Evolutionary conservation across 2,113 vertebrate species (phyloP).

Genomic region (Notiomystis cincta): DNA sequence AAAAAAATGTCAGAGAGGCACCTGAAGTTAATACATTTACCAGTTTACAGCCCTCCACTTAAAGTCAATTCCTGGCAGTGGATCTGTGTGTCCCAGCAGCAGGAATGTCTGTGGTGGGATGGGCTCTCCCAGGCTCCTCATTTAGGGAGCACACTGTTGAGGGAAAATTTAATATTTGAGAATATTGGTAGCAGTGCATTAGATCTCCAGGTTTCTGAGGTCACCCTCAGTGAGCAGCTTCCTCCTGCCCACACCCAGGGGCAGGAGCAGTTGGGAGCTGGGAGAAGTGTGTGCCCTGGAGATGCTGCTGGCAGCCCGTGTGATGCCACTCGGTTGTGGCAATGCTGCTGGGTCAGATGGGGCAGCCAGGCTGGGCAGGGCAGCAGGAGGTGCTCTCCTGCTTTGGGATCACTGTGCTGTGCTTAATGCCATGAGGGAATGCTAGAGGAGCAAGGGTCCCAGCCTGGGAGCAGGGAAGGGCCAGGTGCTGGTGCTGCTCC

Average conservation of each 20-base stretch:
- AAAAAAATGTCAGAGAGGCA: not conserved
- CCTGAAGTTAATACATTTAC: slow-evolving; percentile 40
- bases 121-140: not conserved
- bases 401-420: not conserved
- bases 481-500: not conserved
- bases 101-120: not conserved
- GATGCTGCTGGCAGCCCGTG: not conserved
- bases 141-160: not conserved
- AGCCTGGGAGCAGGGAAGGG: not conserved
- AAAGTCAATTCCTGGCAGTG: not conserved
- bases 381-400: not conserved
- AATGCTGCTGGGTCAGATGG: fast-evolving
- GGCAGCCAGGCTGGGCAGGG: not conserved
- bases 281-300: not conserved
- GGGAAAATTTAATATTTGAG: slow-evolving; percentile 18
- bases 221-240: not conserved
- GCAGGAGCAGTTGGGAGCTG: not conserved
- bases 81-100: not conserved
- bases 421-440: not conserved
- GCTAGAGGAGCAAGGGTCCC: not conserved
- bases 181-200: not conserved
- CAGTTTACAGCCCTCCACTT: not conserved
- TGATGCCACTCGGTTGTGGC: fast-evolving
- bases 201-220: not conserved
- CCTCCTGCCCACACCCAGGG: not conserved